Evolutionary conservation across 53 echinoderm and acorn worm species (phyloP).

Genomic region (Actinopyga echinites): DNA sequence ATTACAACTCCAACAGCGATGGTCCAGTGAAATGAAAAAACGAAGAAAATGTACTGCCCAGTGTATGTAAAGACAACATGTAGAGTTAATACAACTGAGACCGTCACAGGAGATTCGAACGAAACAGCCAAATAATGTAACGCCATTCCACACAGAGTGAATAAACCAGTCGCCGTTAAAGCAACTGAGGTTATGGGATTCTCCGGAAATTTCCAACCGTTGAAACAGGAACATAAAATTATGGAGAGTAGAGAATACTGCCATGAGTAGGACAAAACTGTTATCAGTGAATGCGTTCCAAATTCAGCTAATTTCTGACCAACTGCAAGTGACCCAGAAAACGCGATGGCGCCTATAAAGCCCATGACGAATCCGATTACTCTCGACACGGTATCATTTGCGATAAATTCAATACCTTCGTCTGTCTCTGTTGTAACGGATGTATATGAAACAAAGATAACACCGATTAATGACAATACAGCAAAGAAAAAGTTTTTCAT

Average conservation of each 20-base stretch:
- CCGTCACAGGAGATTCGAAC: constrained; percentile 12
- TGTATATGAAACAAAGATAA: background rate
- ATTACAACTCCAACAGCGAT: background rate
- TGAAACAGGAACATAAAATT: background rate
- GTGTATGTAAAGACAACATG: constrained; percentile 18
- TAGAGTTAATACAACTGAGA: background rate
- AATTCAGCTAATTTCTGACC: constrained; percentile 12
- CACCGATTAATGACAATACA: constrained; percentile 3
- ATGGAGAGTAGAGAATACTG: constrained; percentile 4
- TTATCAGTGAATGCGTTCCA: background rate
- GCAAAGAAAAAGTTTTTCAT: background rate
- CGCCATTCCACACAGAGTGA: constrained; percentile 10
- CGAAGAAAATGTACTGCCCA: constrained; percentile 7
- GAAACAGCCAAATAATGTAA: constrained; percentile 21
- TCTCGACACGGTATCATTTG: background rate
- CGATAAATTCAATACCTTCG: background rate
- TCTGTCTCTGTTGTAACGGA: background rate
- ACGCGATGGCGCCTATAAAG: background rate
- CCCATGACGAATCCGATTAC: background rate
- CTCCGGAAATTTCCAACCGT: background rate
- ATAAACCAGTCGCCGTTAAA: constrained; percentile 1
- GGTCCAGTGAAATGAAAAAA: constrained; percentile 11
- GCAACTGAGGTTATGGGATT: background rate
- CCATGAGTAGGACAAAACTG: constrained; percentile 2
- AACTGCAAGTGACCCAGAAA: background rate